These are phyloP conservation scores for Zosterops lateralis DNA, from an alignment of 2,113 vertebrate genomes.

Conservation along the genomic window DNA sequence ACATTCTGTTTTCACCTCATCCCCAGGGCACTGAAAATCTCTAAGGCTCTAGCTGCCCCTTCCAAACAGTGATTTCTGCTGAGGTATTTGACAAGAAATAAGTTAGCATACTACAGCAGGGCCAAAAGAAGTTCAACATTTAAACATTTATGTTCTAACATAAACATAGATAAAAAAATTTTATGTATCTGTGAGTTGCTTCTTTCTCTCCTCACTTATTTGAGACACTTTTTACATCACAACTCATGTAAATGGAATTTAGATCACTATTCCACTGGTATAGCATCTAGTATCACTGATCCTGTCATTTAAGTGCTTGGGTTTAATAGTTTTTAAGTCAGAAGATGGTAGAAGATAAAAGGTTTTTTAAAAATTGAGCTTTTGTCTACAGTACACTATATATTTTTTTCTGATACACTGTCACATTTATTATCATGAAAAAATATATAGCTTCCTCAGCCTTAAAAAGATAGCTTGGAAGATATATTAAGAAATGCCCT, in stretches of 20 bases:
- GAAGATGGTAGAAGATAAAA: neutral
- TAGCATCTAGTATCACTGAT: neutral
- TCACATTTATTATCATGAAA: neutral
- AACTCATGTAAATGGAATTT: neutral
- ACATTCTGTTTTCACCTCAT: neutral
- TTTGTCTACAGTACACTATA: neutral
- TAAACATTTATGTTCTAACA: slow-evolving; percentile 19
- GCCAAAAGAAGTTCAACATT: slow-evolving; percentile 24
- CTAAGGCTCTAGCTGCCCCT: neutral
- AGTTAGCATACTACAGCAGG: neutral
- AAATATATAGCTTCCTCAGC: neutral
- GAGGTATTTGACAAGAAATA: neutral
- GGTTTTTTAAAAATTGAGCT: neutral
- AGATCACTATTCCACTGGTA: neutral
- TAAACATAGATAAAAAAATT: slow-evolving; percentile 7
- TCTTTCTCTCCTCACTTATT: neutral
- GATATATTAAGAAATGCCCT: neutral
- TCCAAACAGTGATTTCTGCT: neutral
- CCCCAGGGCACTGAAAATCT: neutral
- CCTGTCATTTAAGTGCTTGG: neutral
- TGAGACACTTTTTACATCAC: neutral
- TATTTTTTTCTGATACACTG: neutral
- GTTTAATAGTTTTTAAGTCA: neutral
- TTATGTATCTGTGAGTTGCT: neutral
- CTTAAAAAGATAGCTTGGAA: neutral